These are phyloP conservation scores for Lepidocolaptes lacrymiger DNA, from an alignment of 2,797 vertebrate genomes.

Conservation along the genomic window DNA sequence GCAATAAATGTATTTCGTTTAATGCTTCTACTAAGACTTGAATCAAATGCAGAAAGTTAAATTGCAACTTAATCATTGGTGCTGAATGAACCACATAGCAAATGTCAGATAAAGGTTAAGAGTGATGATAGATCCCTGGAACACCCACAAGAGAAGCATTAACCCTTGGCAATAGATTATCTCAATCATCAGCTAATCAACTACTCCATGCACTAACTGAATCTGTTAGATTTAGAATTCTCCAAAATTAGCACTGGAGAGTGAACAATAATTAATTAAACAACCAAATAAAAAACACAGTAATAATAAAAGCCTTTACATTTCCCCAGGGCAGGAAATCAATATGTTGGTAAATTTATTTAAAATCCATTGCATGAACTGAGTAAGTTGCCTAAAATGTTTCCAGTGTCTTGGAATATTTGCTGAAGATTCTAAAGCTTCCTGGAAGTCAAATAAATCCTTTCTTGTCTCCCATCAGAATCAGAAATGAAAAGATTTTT, in stretches of 20 bases:
- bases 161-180: background rate
- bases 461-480: background rate
- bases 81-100: background rate
- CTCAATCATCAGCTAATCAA: background rate
- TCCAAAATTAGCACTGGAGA: background rate
- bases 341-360: background rate
- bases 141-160: background rate
- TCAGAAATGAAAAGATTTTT: constrained; percentile 3
- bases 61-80: background rate
- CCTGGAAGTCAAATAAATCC: background rate
- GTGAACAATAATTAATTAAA: background rate
- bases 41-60: background rate
- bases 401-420: background rate
- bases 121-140: background rate
- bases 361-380: background rate
- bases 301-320: background rate
- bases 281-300: background rate
- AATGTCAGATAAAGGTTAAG: constrained; percentile 3
- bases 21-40: background rate
- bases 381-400: background rate
- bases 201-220: background rate
- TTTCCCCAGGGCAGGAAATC: background rate
- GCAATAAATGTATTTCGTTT: background rate
- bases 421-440: constrained; percentile 19
- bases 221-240: background rate